Evolutionary conservation across 1,140 invertebrate genomes (phyloP).

Genomic region (Solen grandis): DNA sequence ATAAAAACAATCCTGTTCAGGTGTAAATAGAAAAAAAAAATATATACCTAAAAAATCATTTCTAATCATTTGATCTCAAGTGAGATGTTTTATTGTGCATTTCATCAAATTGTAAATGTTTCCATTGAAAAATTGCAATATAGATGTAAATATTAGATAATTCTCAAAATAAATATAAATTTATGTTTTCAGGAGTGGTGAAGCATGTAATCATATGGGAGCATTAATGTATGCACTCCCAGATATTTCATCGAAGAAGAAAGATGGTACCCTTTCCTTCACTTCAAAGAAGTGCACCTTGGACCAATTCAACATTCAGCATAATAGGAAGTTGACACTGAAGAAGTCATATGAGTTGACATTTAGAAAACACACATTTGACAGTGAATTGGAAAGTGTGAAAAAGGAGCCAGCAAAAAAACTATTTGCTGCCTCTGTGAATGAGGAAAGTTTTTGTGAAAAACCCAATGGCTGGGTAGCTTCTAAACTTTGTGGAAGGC

Average conservation of each 20-base stretch:
- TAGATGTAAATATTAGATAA: too few relatives aligned
- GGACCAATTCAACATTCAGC: conserved; percentile 21
- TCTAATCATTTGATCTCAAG: too few relatives aligned
- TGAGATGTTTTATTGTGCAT: too few relatives aligned
- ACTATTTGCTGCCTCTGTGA: neutral
- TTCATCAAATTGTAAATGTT: too few relatives aligned
- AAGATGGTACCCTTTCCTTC: conserved; percentile 19
- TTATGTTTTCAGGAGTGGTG: conserved; percentile 31
- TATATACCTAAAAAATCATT: too few relatives aligned
- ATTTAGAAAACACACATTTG: conserved; percentile 4
- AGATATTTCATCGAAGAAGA: conserved; percentile 17
- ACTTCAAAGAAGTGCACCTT: conserved; percentile 13
- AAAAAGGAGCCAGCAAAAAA: neutral
- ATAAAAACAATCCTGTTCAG: too few relatives aligned
- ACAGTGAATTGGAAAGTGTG: too few relatives aligned
- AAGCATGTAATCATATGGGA: conserved; percentile 27
- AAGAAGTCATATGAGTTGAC: conserved; percentile 20
- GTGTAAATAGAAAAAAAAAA: too few relatives aligned
- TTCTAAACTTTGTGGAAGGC: conserved; percentile 2
- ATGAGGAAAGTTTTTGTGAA: neutral
- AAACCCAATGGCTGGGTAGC: conserved; percentile 3
- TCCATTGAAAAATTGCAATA: too few relatives aligned
- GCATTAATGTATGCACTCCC: conserved; percentile 34
- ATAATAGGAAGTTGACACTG: conserved; percentile 17
- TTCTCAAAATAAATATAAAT: too few relatives aligned